These are phyloP conservation scores for Elaphurus davidianus DNA, from an alignment of 2,113 vertebrate genomes.

Conservation along the genomic window DNA sequence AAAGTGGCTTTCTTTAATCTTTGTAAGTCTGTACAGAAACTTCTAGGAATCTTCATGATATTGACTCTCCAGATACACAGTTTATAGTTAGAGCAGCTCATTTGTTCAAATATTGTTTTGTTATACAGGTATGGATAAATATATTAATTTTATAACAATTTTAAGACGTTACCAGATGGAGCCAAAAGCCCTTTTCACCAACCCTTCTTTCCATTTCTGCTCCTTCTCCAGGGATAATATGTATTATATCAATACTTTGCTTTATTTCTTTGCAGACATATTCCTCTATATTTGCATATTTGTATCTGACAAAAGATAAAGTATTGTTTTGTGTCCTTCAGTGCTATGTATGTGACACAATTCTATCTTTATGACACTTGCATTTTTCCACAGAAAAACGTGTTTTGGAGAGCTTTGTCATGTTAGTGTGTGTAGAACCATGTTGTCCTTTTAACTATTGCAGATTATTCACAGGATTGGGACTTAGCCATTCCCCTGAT, in stretches of 20 bases:
- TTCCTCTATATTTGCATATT: background rate
- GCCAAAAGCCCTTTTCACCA: background rate
- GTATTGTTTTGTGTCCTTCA: background rate
- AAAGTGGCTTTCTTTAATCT: constrained; percentile 3
- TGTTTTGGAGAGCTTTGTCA: background rate
- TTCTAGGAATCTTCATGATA: background rate
- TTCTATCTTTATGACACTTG: background rate
- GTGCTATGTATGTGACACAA: background rate
- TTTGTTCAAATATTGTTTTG: constrained; percentile 25
- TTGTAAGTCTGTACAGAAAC: background rate
- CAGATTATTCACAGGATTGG: background rate
- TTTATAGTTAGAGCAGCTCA: background rate
- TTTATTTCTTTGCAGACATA: background rate
- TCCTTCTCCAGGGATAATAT: background rate
- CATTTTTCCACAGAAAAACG: background rate
- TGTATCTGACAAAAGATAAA: background rate
- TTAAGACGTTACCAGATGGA: background rate
- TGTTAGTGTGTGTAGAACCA: background rate
- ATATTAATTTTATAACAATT: constrained; percentile 1
- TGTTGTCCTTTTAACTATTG: background rate
- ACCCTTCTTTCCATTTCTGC: background rate
- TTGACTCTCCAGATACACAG: background rate
- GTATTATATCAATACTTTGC: background rate
- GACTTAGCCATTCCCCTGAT: background rate
- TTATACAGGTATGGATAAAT: background rate